Percentiles rank a stretch among this genome's conserved stretches.
These are phyloP conservation scores for Drosophila subsilvestris DNA, from an alignment of 2,888 invertebrate species.

Conservation along the genomic window DNA sequence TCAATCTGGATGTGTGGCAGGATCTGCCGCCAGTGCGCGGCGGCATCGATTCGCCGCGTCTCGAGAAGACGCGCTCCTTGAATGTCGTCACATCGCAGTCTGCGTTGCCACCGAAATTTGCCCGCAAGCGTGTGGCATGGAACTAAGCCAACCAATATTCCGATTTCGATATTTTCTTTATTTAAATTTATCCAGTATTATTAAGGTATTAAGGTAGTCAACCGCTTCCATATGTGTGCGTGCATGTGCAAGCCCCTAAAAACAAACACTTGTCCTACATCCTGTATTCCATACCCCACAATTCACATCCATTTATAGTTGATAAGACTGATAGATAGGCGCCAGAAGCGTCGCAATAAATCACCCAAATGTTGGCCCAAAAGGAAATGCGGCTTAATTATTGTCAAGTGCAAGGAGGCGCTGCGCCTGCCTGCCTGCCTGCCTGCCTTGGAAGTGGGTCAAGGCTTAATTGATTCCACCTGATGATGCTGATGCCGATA, in stretches of 20 bases:
- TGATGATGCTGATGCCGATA: neutral
- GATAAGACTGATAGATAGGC: conserved; percentile 46
- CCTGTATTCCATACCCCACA: neutral
- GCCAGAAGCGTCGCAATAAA: conserved; percentile 34
- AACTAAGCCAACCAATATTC: conserved; percentile 58
- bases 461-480: neutral
- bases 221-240: neutral
- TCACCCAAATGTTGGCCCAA: conserved; percentile 43
- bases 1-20: conserved; percentile 79
- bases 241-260: neutral
- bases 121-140: conserved; percentile 82
- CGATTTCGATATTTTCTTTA: conserved; percentile 7
- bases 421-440: neutral
- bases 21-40: conserved; percentile 52
- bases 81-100: conserved; percentile 71
- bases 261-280: conserved; percentile 1
- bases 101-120: conserved; percentile 76
- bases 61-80: conserved; percentile 60
- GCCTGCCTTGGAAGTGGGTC: neutral
- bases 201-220: conserved; percentile 24
- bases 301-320: conserved; percentile 36
- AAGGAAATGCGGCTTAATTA: conserved; percentile 34
- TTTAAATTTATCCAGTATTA: conserved; percentile 41
- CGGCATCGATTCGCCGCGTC: conserved; percentile 59
- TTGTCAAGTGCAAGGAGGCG: conserved; percentile 5